Percentiles rank a stretch among this genome's conserved stretches.
These are phyloP conservation scores for Dryobates pubescens DNA, from an alignment of 2,797 vertebrate species.

Conservation along the genomic window DNA sequence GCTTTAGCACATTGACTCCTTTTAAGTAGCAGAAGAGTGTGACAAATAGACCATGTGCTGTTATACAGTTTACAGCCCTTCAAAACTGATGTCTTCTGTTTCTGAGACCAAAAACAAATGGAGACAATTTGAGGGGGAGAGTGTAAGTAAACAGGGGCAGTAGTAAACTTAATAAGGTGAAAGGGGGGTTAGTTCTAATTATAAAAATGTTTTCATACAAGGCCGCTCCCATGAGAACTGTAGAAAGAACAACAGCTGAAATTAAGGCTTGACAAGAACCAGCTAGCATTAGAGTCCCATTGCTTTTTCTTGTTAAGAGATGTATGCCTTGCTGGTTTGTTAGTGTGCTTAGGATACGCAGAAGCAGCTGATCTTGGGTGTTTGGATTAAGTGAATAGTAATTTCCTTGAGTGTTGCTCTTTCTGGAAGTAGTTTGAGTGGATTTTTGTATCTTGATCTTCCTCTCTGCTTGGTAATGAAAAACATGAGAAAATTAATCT, in stretches of 20 bases:
- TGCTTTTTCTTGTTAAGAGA: not conserved
- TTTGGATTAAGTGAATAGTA: not conserved
- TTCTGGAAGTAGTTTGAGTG: not conserved
- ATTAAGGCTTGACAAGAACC: not conserved
- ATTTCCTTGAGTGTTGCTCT: not conserved
- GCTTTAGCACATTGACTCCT: not conserved
- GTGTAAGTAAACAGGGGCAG: not conserved
- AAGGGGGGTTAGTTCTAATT: not conserved
- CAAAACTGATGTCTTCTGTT: not conserved
- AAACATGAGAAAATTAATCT: not conserved
- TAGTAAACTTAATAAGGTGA: not conserved
- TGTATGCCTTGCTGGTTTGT: not conserved
- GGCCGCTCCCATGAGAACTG: not conserved
- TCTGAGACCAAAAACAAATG: accelerated
- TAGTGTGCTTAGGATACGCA: not conserved
- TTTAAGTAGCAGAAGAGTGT: not conserved
- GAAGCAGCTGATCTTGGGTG: not conserved
- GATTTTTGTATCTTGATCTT: not conserved
- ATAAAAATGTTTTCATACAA: not conserved
- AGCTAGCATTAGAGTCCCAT: accelerated
- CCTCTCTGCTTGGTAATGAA: not conserved
- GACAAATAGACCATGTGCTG: accelerated
- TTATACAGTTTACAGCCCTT: not conserved
- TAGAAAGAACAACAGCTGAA: not conserved
- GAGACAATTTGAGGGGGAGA: not conserved